phyloP scores from a whole-genome alignment of 2,888 invertebrate genomes.

The Platypus cylindrus region DNA sequence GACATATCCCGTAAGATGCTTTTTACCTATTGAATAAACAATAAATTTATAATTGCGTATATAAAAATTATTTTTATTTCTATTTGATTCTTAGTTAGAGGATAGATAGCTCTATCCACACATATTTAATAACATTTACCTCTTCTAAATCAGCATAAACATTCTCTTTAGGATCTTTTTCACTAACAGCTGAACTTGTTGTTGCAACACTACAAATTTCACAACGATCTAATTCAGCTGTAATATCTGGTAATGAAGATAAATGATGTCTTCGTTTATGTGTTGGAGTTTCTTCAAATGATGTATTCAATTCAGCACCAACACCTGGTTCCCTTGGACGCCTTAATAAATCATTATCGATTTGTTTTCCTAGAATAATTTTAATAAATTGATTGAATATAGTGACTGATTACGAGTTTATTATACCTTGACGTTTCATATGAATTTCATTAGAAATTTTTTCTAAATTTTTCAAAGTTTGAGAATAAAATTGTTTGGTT shows the following conservation, averaged over 20 bases:
- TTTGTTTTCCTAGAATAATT: slow-evolving; percentile 13
- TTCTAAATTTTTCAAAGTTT: slow-evolving; percentile 71
- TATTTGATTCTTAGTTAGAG: neutral
- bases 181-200: slow-evolving; percentile 38
- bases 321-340: slow-evolving; percentile 52
- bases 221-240: slow-evolving; percentile 45
- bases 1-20: slow-evolving; percentile 12
- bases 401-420: neutral
- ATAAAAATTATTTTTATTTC: neutral
- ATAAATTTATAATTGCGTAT: no score
- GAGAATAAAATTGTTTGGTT: slow-evolving; percentile 71
- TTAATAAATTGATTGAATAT: neutral
- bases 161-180: slow-evolving; percentile 34
- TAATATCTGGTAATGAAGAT: slow-evolving; percentile 37
- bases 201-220: slow-evolving; percentile 42
- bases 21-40: slow-evolving; percentile 10
- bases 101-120: neutral
- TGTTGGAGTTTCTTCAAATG: slow-evolving; percentile 25
- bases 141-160: slow-evolving; percentile 46
- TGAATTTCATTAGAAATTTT: slow-evolving; percentile 89
- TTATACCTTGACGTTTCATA: slow-evolving; percentile 41
- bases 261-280: slow-evolving; percentile 8
- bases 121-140: slow-evolving; percentile 5
- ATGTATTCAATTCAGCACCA: slow-evolving; percentile 43
- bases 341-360: slow-evolving; percentile 35